phyloP scores from a whole-genome alignment of 1,140 invertebrate genomes.

The Drosophila mauritiana region DNA sequence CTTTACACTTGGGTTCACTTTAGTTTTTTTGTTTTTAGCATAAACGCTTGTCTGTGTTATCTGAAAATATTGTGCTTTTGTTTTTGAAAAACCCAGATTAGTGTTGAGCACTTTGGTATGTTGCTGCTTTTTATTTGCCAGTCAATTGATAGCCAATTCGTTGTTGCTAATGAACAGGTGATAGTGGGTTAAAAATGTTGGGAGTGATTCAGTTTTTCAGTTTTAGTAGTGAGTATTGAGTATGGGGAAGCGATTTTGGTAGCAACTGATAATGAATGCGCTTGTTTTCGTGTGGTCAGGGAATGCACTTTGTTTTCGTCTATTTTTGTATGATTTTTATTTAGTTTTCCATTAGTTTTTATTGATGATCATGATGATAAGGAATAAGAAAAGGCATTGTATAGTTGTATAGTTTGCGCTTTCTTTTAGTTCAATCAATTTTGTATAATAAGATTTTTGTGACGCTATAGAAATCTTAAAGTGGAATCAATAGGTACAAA shows the following conservation, averaged over 20 bases:
- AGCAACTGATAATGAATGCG: constrained; percentile 30
- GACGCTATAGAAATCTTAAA: constrained; percentile 3
- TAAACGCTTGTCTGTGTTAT: constrained; percentile 9
- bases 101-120: constrained; percentile 16
- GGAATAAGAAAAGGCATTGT: constrained; percentile 79
- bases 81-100: constrained; percentile 47
- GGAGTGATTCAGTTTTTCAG: constrained; percentile 24
- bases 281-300: constrained; percentile 12
- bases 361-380: constrained; percentile 48
- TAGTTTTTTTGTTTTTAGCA: neutral
- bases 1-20: constrained; percentile 28
- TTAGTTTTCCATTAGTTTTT: constrained; percentile 46
- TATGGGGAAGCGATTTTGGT: constrained; percentile 23
- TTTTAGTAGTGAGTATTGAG: neutral
- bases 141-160: constrained; percentile 39
- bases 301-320: constrained; percentile 41
- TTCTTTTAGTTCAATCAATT: constrained; percentile 50
- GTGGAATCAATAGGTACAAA: constrained; percentile 9
- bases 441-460: constrained; percentile 45
- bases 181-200: constrained; percentile 29
- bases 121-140: constrained; percentile 4
- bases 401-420: constrained; percentile 36
- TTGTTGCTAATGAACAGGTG: constrained; percentile 20
- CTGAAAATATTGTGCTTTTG: constrained; percentile 52
- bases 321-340: constrained; percentile 26